Evolutionary conservation across 1,140 invertebrate genomes (phyloP).

Genomic region (Drosophila funebris): DNA sequence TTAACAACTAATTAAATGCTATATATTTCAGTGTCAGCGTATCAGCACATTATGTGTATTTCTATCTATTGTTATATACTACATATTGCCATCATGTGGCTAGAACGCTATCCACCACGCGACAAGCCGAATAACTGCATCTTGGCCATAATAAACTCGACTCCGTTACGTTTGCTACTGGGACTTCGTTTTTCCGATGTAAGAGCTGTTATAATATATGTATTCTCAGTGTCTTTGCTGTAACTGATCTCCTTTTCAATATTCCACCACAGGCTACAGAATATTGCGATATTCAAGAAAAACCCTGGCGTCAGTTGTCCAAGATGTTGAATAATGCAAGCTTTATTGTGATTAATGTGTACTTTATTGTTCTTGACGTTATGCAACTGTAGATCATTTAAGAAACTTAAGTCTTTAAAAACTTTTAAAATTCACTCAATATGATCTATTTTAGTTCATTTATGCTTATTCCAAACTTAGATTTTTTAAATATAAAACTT

Average conservation of each 20-base stretch:
- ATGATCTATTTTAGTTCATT: no score
- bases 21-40: conserved; percentile 54
- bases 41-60: conserved; percentile 58
- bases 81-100: conserved; percentile 68
- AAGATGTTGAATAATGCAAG: conserved; percentile 67
- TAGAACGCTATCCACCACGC: conserved; percentile 69
- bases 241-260: not conserved
- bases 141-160: conserved; percentile 47
- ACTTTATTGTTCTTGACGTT: conserved; percentile 30
- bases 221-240: not conserved
- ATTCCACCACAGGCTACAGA: conserved; percentile 41
- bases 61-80: conserved; percentile 68
- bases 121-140: conserved; percentile 40
- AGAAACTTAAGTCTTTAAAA: no score
- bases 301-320: conserved; percentile 72
- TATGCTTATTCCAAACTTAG: no score
- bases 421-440: no score
- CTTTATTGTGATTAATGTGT: conserved; percentile 47
- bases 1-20: not conserved
- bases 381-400: not conserved
- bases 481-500: no score
- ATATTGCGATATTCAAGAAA: conserved; percentile 52
- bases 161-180: conserved; percentile 45
- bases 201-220: conserved; percentile 10
- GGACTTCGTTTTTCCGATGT: conserved; percentile 66